phyloP scores from a whole-genome alignment of 2,797 vertebrate genomes.

The Eulemur albifrons region DNA sequence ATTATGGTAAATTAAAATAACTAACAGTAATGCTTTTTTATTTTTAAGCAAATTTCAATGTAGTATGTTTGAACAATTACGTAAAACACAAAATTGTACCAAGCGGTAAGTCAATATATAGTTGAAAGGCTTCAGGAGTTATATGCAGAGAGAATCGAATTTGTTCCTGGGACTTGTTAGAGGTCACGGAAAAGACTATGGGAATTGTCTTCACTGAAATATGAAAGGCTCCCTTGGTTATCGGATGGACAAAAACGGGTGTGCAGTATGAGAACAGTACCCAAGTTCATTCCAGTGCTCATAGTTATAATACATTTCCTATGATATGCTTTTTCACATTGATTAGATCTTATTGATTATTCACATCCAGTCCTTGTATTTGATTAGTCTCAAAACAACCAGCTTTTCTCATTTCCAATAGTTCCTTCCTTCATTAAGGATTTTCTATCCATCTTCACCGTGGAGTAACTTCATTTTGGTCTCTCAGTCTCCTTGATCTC shows the following conservation, averaged over 20 bases:
- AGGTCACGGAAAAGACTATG: not conserved
- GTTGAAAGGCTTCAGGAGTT: not conserved
- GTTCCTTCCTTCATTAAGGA: conserved; percentile 25
- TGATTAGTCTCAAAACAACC: conserved; percentile 39
- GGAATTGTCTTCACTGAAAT: not conserved
- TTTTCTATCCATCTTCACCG: not conserved
- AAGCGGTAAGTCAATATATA: not conserved
- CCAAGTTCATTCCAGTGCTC: not conserved
- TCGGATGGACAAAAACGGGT: not conserved
- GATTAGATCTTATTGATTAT: conserved; percentile 38
- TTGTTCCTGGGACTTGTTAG: not conserved
- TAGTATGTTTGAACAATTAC: not conserved
- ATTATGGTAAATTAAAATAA: conserved; percentile 8
- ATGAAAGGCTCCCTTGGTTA: not conserved
- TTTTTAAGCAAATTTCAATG: not conserved
- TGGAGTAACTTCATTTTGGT: not conserved
- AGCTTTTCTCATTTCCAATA: conserved; percentile 37
- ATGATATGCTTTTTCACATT: not conserved
- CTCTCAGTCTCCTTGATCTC: not conserved
- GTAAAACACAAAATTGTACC: not conserved
- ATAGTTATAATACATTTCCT: not conserved
- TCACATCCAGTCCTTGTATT: not conserved
- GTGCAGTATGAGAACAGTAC: not conserved
- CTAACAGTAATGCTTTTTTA: not conserved
- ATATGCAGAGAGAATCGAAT: not conserved